phyloP scores from a whole-genome alignment of 2,113 vertebrate genomes.

The Epinephelus lanceolatus region DNA sequence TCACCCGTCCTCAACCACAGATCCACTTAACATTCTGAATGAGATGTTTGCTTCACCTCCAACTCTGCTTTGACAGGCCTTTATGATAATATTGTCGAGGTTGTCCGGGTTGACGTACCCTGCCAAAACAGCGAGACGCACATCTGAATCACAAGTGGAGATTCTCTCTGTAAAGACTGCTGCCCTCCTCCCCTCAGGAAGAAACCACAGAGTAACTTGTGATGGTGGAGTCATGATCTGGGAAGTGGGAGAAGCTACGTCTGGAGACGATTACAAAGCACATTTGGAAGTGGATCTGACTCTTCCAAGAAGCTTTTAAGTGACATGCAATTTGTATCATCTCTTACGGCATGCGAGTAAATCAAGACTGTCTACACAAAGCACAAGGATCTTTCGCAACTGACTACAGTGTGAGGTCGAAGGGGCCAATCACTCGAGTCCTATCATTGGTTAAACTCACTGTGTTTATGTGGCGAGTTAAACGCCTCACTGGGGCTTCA shows the following conservation, averaged over 20 bases:
- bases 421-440: not conserved
- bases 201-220: slow-evolving; percentile 26
- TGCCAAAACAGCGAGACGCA: not conserved
- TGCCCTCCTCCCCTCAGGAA: slow-evolving; percentile 2
- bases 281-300: slow-evolving; percentile 48
- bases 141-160: slow-evolving; percentile 12
- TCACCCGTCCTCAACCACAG: slow-evolving; percentile 4
- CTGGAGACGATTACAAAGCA: slow-evolving; percentile 58
- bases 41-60: slow-evolving; percentile 35
- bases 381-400: not conserved
- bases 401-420: slow-evolving; percentile 8
- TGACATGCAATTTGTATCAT: slow-evolving; percentile 54
- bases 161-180: not conserved
- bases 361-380: slow-evolving; percentile 49
- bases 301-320: slow-evolving; percentile 55
- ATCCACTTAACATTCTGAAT: slow-evolving; percentile 30
- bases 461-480: slow-evolving; percentile 15
- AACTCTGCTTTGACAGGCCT: slow-evolving; percentile 34
- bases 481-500: slow-evolving; percentile 7
- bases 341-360: slow-evolving; percentile 51
- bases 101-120: not conserved
- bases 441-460: slow-evolving; percentile 11
- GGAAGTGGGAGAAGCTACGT: slow-evolving; percentile 18
- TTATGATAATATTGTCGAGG: slow-evolving; percentile 27
- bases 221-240: slow-evolving; percentile 13